Evolutionary conservation across 2,113 vertebrate genomes (phyloP), one percentile per base, ranked within the genome.

Genomic region (Rafetus swinhoei): DNA sequence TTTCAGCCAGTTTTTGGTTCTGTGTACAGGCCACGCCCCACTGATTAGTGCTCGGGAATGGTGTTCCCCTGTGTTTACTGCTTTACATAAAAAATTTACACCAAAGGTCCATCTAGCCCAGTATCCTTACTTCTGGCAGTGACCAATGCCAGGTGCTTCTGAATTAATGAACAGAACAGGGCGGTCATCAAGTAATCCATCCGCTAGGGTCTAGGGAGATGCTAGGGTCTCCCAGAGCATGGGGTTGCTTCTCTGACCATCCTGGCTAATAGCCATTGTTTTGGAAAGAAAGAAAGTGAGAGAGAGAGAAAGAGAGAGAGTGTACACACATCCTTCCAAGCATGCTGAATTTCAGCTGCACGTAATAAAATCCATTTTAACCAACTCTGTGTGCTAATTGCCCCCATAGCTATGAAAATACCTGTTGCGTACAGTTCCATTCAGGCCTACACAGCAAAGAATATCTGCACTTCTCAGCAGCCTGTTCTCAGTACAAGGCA

Each of bases 351-450:
- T 72, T 72, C 65, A 35, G 65, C n/a, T 72, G 65, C 65, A 32
- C 21, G 19, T 72, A 72, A 72, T 35, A 72, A 69, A 72, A 35
- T 72, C 16, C n/a, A 72, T 19, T 91, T 84, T 72, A 35, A 32
- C 35, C 77, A 45, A 1, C 53, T 74, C 57, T 85, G 11, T 65
- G 0, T 50, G 12, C 76, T 55, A 0, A 0, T 86, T 85, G 65
- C 13, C 50, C 24, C 32, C 21, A 18, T 52, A 15, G 25, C 55
- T 12, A 50, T 18, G 25, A 54, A 94, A 59, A 35, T 39, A 25
- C 6, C 12, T 0, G 2, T 7, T 81, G 62, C 0, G 1, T 4
- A 29, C 14, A 9, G 0, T 4, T 3, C 15, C 57, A n/a, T 59
- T 24, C 65, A 82, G 82, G 32, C 54, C 65, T 84, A 35, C 55